phyloP scores from a whole-genome alignment of 2,888 invertebrate genomes.

The Drosophila emarginata region DNA sequence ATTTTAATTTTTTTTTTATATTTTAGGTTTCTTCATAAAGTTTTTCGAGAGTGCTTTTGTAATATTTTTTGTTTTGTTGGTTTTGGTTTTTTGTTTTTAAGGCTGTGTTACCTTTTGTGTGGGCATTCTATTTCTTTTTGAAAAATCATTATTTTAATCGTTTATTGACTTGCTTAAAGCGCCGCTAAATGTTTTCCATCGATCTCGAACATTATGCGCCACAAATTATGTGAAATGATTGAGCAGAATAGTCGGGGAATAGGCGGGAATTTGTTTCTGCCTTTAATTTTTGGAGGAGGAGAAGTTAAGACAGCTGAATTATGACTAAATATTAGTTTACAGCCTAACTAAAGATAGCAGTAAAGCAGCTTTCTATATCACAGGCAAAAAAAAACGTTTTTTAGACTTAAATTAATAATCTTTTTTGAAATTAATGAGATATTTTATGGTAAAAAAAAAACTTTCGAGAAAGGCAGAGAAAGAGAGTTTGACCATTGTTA shows the following conservation, averaged over 20 bases:
- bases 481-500: neutral
- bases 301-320: slow-evolving; percentile 37
- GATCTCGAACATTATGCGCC: slow-evolving; percentile 31
- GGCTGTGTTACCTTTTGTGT: slow-evolving; percentile 57
- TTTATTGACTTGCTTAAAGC: slow-evolving; percentile 78
- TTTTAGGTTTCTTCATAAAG: slow-evolving; percentile 22
- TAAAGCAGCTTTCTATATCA: slow-evolving; percentile 9
- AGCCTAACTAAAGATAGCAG: slow-evolving; percentile 8
- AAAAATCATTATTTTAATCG: slow-evolving; percentile 76
- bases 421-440: neutral
- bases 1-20: slow-evolving; percentile 33
- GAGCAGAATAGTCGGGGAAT: slow-evolving; percentile 63
- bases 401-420: neutral
- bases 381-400: neutral
- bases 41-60: slow-evolving; percentile 42
- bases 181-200: slow-evolving; percentile 55
- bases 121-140: slow-evolving; percentile 36
- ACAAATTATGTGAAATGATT: slow-evolving; percentile 80
- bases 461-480: neutral
- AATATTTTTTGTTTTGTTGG: slow-evolving; percentile 22
- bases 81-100: slow-evolving; percentile 30
- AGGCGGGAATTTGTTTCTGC: slow-evolving; percentile 17
- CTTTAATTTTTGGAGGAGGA: neutral
- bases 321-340: slow-evolving; percentile 33
- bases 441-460: neutral